Percentiles rank a stretch among this genome's conserved stretches.
Evolutionary conservation across 2,888 invertebrate genomes (phyloP).

Genomic region (Andrena chrysosceles): DNA sequence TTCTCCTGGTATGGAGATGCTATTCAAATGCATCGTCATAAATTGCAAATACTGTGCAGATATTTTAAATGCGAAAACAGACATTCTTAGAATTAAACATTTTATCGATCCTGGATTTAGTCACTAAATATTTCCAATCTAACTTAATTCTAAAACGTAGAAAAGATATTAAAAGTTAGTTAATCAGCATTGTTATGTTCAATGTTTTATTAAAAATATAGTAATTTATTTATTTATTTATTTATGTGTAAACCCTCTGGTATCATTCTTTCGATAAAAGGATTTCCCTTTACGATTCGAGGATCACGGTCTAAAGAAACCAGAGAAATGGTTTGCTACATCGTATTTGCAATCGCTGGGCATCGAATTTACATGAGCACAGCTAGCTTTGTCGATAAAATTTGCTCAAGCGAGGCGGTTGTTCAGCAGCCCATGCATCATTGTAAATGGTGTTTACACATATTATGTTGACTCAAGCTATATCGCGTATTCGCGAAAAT

Average conservation of each 20-base stretch:
- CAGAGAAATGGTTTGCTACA: neutral
- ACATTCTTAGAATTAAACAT: neutral
- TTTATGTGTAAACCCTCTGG: too few relatives aligned
- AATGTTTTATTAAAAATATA: too few relatives aligned
- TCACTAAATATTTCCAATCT: neutral
- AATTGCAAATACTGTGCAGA: neutral
- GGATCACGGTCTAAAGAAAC: neutral
- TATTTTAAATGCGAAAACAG: neutral
- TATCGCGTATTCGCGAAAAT: neutral
- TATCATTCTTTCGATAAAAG: too few relatives aligned
- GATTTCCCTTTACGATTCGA: neutral
- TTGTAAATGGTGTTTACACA: neutral
- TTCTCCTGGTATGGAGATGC: neutral
- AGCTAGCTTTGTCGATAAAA: neutral
- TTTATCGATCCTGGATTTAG: neutral
- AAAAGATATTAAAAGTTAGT: too few relatives aligned
- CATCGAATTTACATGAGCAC: neutral
- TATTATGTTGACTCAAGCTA: neutral
- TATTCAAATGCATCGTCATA: constrained; percentile 1
- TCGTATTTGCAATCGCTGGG: neutral
- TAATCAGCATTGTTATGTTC: too few relatives aligned
- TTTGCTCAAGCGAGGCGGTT: neutral
- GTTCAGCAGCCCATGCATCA: neutral
- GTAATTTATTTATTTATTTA: too few relatives aligned
- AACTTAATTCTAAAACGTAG: too few relatives aligned